Base-by-base conservation (phyloP, 2,888 invertebrate species). In the Caenorhabditis imperialis region DNA sequence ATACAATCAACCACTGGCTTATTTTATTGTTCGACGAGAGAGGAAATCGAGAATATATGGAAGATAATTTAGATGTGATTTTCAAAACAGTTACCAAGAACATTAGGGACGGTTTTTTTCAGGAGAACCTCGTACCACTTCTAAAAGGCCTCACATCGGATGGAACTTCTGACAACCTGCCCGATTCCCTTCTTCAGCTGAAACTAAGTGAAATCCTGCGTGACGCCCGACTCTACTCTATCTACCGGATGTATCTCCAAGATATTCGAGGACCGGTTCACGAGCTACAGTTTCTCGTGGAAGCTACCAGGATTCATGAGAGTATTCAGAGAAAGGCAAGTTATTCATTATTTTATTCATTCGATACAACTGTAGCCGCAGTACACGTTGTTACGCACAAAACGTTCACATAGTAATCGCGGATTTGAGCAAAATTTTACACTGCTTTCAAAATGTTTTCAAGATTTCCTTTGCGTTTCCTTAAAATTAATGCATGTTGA, bases 231-330 rank as follows among this genome's bases (percentile, higher is more conserved):
- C 78, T 82, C 37, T 80, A 84, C 33, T 81, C 84, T 7, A 78
- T 83, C 42, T 87, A 87, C 63, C 77, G 81, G 61, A 77, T 84
- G 70, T 87, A 84, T 63, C 78, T 86, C 16, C 78, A 81, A n/a
- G 87, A 87, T 42, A 67, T 80, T 27, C 70, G 80, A 14, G 87
- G 85, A 0, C 85, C 87, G 0, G 78, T 81, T 14, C 78, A 85
- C 47, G 82, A 83, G 37, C 69, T 87, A 14, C 78, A 82, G 14
- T 87, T 85, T 60, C 74, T 87, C 22, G 75, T 82, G 3, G 83
- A 85, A 67, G 75, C 85, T 2, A 77, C 77, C n/a, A 71, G 85
- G 27, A 79, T 87, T 8, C 83, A 83, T 47, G 81, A 82, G 3
- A 69, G 70, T 51, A 80, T 81, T 67, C 82, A 82, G 63, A 73